These are phyloP conservation scores for Agelaius tricolor DNA, from an alignment of 2,113 vertebrate species.

Conservation along the genomic window DNA sequence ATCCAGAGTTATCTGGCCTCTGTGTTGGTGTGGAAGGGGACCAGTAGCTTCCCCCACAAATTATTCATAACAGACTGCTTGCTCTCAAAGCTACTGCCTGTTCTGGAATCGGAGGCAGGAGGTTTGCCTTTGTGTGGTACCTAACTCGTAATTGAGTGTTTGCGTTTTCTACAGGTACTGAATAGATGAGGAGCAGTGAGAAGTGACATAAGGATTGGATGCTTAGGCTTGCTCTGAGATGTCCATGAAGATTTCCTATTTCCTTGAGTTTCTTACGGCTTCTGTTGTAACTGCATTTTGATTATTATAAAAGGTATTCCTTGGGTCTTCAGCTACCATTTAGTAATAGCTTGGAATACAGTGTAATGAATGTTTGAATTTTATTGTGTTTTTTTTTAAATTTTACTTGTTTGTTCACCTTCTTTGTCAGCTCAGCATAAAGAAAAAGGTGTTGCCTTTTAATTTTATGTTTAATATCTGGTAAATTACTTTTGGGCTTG, in stretches of 20 bases:
- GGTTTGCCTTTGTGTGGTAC: background rate
- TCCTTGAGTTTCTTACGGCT: background rate
- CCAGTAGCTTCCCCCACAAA: fast-evolving
- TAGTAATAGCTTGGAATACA: background rate
- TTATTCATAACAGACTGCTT: background rate
- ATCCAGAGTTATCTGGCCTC: background rate
- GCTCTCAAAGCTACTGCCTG: background rate
- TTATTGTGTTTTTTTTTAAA: background rate
- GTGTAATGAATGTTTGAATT: background rate
- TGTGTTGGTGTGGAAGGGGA: background rate
- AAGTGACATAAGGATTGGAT: background rate
- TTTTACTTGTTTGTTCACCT: background rate
- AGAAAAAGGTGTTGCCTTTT: slow-evolving; percentile 24
- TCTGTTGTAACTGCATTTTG: background rate
- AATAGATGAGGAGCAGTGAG: background rate
- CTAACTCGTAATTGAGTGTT: background rate
- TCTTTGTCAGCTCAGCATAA: background rate
- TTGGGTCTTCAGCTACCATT: background rate
- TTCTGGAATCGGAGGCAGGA: background rate
- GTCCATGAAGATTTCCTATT: background rate
- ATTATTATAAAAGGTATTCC: background rate
- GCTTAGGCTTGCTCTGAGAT: background rate
- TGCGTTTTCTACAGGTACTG: background rate
- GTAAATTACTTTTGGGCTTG: background rate
- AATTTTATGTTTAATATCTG: slow-evolving; percentile 24